These are phyloP conservation scores for Champsocephalus gunnari DNA, from an alignment of 2,797 vertebrate genomes.

Conservation along the genomic window DNA sequence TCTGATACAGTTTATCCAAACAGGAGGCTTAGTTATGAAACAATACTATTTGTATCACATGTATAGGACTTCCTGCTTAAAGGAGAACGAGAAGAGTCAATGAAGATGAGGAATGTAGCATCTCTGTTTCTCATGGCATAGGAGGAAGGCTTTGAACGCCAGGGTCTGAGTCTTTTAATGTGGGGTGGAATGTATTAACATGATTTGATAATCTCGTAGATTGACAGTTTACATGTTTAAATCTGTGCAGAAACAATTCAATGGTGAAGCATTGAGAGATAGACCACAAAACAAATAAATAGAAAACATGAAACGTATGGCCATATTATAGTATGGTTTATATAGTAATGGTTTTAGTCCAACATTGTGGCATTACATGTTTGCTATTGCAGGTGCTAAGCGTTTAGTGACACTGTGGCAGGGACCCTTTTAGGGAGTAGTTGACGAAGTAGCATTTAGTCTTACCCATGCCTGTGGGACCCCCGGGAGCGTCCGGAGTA, in stretches of 20 bases:
- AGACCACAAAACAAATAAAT: too few relatives aligned
- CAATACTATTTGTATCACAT: not conserved
- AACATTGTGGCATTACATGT: not conserved
- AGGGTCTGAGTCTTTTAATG: too few relatives aligned
- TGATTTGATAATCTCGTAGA: too few relatives aligned
- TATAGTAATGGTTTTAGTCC: not conserved
- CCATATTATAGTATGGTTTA: not conserved
- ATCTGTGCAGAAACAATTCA: not conserved
- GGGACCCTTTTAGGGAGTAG: not conserved
- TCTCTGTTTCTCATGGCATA: too few relatives aligned
- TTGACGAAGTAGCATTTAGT: not conserved
- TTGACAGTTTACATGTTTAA: too few relatives aligned
- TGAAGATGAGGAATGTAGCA: too few relatives aligned
- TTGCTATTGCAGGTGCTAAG: not conserved
- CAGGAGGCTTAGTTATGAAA: not conserved
- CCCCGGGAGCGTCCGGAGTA: constrained; percentile 95
- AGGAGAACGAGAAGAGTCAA: too few relatives aligned
- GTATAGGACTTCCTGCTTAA: too few relatives aligned
- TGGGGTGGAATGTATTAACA: too few relatives aligned
- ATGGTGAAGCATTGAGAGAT: too few relatives aligned
- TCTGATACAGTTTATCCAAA: too few relatives aligned
- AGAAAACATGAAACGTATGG: not conserved
- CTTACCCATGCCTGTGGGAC: constrained; percentile 88
- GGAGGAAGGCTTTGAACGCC: too few relatives aligned
- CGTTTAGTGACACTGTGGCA: not conserved